phyloP scores from a whole-genome alignment of 2,113 vertebrate genomes.

The Sceloporus tristichus region DNA sequence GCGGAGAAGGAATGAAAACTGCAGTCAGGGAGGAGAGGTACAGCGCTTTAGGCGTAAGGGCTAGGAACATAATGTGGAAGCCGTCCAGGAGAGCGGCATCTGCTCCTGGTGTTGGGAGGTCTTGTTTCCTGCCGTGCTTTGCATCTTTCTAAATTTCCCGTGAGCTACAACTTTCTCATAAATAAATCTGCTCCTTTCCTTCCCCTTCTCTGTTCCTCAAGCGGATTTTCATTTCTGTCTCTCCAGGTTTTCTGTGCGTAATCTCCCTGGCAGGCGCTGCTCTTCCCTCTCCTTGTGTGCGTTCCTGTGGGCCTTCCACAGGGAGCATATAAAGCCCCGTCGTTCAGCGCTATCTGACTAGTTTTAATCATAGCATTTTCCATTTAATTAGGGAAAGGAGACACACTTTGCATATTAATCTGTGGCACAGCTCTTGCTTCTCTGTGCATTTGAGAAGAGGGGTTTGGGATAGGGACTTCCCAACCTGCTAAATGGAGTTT shows the following conservation, averaged over 20 bases:
- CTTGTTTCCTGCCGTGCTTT: background rate
- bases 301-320: conserved; percentile 64
- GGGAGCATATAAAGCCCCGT: conserved; percentile 54
- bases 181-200: conserved; percentile 31
- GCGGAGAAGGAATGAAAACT: background rate
- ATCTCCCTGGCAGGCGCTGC: conserved; percentile 43
- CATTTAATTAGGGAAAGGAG: conserved; percentile 76
- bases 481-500: conserved; percentile 25
- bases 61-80: background rate
- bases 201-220: background rate
- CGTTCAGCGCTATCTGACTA: conserved; percentile 70
- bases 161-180: background rate
- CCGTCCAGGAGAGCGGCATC: no score
- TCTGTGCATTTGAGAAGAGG: conserved; percentile 11
- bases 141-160: background rate
- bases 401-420: conserved; percentile 74
- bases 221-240: conserved; percentile 45
- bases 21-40: background rate
- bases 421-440: conserved; percentile 47
- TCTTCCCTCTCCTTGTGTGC: conserved; percentile 28
- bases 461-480: background rate
- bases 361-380: conserved; percentile 76
- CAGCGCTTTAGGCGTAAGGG: background rate
- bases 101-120: background rate
- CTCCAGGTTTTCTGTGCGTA: conserved; percentile 11